These are phyloP conservation scores for Epinotia nisella DNA, from an alignment of 2,888 invertebrate genomes.

Conservation along the genomic window DNA sequence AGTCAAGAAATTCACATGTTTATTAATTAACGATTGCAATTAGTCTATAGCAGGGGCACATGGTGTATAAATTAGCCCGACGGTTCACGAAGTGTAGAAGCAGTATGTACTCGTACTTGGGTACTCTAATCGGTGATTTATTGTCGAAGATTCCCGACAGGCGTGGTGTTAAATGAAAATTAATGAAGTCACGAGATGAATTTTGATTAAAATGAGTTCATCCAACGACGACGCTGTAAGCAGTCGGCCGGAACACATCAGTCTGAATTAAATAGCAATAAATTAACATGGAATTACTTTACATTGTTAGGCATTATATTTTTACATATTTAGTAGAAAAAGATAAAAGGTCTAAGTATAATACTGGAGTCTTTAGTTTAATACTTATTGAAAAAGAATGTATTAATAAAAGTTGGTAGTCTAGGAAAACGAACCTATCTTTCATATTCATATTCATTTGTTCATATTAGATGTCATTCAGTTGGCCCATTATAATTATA, in stretches of 20 bases:
- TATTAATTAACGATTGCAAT: too few relatives aligned
- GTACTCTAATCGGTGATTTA: conserved; percentile 36
- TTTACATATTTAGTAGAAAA: background rate
- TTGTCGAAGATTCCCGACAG: conserved; percentile 17
- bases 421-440: too few relatives aligned
- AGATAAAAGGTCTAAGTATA: too few relatives aligned
- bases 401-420: too few relatives aligned
- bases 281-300: conserved; percentile 25
- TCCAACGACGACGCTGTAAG: conserved; percentile 54
- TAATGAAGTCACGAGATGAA: conserved; percentile 61
- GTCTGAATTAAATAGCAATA: conserved; percentile 54
- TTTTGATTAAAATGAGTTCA: conserved; percentile 57
- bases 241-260: conserved; percentile 51
- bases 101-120: background rate
- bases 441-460: too few relatives aligned
- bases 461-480: too few relatives aligned
- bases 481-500: too few relatives aligned
- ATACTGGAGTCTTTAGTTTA: too few relatives aligned
- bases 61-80: background rate
- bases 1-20: too few relatives aligned
- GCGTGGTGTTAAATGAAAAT: conserved; percentile 55
- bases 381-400: too few relatives aligned
- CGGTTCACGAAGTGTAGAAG: conserved; percentile 11
- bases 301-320: background rate
- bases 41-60: background rate